Percentiles rank a stretch among this genome's conserved stretches.
phyloP scores from a whole-genome alignment of 2,797 vertebrate species.

The Amniataba percoides region DNA sequence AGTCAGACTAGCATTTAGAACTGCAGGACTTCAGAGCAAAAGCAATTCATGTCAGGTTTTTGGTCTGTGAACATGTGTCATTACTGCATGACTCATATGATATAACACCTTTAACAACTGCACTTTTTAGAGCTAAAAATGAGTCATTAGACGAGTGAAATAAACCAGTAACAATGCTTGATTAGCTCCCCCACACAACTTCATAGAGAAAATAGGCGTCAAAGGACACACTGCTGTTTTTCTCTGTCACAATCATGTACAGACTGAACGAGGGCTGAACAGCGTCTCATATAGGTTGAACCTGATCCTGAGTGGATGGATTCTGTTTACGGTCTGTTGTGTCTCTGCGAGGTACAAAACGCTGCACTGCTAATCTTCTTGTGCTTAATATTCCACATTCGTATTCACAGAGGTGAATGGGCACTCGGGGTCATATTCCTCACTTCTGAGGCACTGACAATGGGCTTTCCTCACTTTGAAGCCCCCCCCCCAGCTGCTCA shows the following conservation, averaged over 20 bases:
- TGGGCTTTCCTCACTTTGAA: constrained; percentile 33
- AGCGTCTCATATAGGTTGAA: background rate
- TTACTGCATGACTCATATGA: no score
- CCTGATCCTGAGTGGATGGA: background rate
- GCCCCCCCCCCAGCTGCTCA: constrained; percentile 11
- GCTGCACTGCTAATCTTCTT: background rate
- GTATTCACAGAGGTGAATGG: constrained; percentile 9
- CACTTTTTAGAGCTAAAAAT: background rate
- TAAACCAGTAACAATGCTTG: background rate
- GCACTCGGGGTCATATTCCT: background rate
- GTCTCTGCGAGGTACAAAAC: background rate
- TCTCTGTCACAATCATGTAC: constrained; percentile 1
- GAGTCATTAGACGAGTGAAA: background rate
- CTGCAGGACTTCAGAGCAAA: no score
- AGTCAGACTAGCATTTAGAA: no score
- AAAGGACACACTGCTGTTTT: constrained; percentile 29
- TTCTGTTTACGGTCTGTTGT: background rate
- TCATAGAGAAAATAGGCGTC: constrained; percentile 15
- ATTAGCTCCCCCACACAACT: background rate
- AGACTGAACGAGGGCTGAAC: constrained; percentile 10
- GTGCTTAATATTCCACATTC: background rate
- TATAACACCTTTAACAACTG: background rate
- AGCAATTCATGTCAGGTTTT: no score
- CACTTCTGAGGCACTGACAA: constrained; percentile 20
- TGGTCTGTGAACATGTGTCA: no score